These are phyloP conservation scores for Sebastiscus tertius DNA, from an alignment of 2,797 vertebrate genomes.

Conservation along the genomic window DNA sequence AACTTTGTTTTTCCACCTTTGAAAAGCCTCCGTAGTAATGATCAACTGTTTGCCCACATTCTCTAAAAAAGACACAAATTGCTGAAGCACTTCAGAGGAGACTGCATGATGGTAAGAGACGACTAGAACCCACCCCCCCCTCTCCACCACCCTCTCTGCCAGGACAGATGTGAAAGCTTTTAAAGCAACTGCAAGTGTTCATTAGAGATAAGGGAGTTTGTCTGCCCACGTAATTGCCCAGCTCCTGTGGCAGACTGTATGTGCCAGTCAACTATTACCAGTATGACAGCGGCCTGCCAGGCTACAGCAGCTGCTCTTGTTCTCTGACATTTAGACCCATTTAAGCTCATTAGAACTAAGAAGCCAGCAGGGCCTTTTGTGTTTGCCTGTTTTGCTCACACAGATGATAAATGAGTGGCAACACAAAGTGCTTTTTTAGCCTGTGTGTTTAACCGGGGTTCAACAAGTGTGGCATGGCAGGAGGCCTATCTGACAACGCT, in stretches of 20 bases:
- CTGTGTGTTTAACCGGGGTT: not conserved
- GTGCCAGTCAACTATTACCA: conserved; percentile 66
- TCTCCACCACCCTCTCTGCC: not conserved
- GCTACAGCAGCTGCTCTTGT: conserved; percentile 41
- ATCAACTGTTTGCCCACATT: conserved; percentile 35
- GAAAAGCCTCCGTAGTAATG: not conserved
- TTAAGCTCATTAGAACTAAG: conserved; percentile 62
- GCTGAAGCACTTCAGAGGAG: conserved; percentile 22
- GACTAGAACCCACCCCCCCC: not conserved
- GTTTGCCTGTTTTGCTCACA: conserved; percentile 26
- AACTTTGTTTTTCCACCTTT: conserved; percentile 8
- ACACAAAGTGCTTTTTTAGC: conserved; percentile 18
- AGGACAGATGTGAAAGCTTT: conserved; percentile 73
- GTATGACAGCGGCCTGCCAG: conserved; percentile 61
- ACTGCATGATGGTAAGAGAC: conserved; percentile 23
- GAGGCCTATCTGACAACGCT: not conserved
- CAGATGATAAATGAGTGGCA: conserved; percentile 45
- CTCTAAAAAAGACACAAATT: conserved; percentile 23
- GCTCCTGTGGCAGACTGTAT: conserved; percentile 67
- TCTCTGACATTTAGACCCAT: conserved; percentile 63
- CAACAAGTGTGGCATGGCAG: not conserved
- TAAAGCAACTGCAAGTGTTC: conserved; percentile 82
- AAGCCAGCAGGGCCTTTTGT: conserved; percentile 24
- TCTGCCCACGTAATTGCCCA: conserved; percentile 77
- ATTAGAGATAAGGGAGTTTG: conserved; percentile 85